phyloP scores from a whole-genome alignment of 1,140 invertebrate genomes.

The Uloborus diversus region DNA sequence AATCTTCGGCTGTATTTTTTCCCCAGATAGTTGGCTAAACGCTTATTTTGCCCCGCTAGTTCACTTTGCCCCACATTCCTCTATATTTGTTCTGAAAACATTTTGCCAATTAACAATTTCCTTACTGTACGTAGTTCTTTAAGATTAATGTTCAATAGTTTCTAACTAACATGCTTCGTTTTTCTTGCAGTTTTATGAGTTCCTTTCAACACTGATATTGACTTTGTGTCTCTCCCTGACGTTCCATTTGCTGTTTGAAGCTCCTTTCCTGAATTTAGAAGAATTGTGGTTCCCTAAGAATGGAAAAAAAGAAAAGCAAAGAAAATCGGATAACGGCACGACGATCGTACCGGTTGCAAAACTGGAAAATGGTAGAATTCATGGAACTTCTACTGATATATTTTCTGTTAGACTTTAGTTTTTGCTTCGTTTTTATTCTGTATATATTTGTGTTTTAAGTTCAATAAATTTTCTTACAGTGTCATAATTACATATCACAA shows the following conservation, averaged over 20 bases:
- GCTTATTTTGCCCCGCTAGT: no score
- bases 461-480: no score
- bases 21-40: no score
- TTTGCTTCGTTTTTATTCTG: background rate
- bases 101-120: no score
- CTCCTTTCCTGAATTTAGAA: conserved; percentile 37
- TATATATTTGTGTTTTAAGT: no score
- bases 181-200: conserved; percentile 36
- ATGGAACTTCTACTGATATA: conserved; percentile 7
- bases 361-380: conserved; percentile 25
- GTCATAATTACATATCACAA: no score
- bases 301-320: conserved; percentile 20
- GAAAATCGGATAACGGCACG: conserved; percentile 1
- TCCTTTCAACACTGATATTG: conserved; percentile 18
- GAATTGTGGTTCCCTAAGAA: conserved; percentile 36
- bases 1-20: no score
- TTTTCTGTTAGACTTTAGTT: conserved; percentile 27
- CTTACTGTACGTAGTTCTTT: no score
- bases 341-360: conserved; percentile 40
- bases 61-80: no score
- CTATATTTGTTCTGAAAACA: no score
- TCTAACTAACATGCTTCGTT: no score
- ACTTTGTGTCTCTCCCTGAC: conserved; percentile 35
- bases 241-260: conserved; percentile 41
- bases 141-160: no score